Conservation (phyloP, 2,797 vertebrate genomes). For the Octomys mimax region DNA sequence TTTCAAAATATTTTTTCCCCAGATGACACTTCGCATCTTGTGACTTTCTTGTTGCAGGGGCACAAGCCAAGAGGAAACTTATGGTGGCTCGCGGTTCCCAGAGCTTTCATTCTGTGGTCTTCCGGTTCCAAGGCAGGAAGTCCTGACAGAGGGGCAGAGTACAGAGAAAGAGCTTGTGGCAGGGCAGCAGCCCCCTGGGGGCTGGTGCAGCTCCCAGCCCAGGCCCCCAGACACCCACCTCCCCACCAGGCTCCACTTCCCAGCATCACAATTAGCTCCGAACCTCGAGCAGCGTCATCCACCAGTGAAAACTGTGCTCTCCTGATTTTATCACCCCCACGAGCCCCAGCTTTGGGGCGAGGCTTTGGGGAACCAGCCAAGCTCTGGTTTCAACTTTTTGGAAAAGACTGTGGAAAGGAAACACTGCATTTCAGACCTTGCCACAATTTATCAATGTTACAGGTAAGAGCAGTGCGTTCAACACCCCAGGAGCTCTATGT, state of each 20-base stretch:
- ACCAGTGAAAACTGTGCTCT: neutral
- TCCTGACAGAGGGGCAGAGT: neutral
- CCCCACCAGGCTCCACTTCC: neutral
- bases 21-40: neutral
- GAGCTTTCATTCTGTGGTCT: neutral
- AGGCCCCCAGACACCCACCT: neutral
- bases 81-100: neutral
- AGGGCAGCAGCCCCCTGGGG: neutral
- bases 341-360: neutral
- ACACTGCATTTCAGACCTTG: neutral
- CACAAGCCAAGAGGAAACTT: neutral
- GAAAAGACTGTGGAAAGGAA: constrained; percentile 19
- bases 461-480: neutral
- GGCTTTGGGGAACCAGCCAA: neutral
- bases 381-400: constrained; percentile 6
- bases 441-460: neutral
- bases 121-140: neutral
- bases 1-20: constrained; percentile 21
- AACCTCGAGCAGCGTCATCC: neutral
- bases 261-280: neutral
- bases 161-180: neutral
- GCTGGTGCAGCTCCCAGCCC: neutral
- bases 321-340: neutral
- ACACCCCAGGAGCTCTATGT: neutral
- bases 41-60: neutral